These are phyloP conservation scores for Dicycla oo DNA, from an alignment of 2,888 invertebrate species.

Conservation along the genomic window DNA sequence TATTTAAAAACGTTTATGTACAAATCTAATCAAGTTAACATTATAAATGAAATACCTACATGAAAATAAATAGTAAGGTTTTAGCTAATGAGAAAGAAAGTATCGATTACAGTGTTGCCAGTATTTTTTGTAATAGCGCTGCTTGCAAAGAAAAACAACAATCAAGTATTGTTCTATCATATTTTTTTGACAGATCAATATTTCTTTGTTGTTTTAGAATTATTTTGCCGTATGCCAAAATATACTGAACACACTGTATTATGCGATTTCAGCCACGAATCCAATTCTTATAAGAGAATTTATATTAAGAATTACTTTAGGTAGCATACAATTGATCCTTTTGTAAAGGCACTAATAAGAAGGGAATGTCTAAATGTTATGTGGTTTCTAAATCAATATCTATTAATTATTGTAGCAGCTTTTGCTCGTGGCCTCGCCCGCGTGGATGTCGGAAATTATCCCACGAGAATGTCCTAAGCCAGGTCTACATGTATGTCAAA, in stretches of 20 bases:
- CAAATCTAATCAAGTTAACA: conserved; percentile 18
- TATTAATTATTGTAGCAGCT: neutral
- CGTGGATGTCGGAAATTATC: neutral
- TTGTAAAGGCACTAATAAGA: conserved; percentile 38
- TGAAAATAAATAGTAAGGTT: conserved; percentile 26
- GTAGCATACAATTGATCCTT: conserved; percentile 46
- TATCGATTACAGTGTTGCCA: conserved; percentile 5
- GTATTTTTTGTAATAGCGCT: neutral
- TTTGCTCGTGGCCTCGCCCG: no score
- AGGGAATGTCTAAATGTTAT: conserved; percentile 27
- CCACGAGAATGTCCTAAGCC: no score
- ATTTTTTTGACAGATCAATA: no score
- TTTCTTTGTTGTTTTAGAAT: no score
- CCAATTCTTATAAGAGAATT: neutral
- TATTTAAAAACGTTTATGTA: conserved; percentile 31
- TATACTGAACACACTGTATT: conserved; percentile 6
- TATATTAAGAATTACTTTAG: conserved; percentile 1
- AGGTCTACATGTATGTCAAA: neutral
- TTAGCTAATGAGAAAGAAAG: conserved; percentile 1
- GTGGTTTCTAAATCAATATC: neutral
- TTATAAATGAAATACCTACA: conserved; percentile 14
- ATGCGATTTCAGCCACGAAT: neutral
- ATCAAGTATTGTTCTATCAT: neutral
- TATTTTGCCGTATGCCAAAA: neutral
- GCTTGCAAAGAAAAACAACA: neutral